A percentile compares a stretch with the other conserved stretches of the same genome.
Evolutionary conservation across 2,797 vertebrate species (phyloP).

Genomic region (Prionace glauca): DNA sequence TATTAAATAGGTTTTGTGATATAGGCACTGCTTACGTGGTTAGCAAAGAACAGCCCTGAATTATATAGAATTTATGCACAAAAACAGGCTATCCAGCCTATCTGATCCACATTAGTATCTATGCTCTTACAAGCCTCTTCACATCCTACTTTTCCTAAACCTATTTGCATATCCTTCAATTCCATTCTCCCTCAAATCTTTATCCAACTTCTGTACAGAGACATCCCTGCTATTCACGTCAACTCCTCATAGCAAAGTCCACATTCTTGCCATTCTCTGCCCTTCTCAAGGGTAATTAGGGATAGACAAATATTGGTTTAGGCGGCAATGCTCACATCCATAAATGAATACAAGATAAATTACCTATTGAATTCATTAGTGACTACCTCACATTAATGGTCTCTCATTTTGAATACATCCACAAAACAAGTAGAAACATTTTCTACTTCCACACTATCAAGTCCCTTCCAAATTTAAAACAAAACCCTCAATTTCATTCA

Average conservation of each 20-base stretch:
- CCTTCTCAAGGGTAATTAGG: too few species aligned
- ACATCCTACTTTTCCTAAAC: background rate
- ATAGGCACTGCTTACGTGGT: background rate
- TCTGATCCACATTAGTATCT: background rate
- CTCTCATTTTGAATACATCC: background rate
- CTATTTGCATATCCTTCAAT: background rate
- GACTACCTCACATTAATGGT: background rate
- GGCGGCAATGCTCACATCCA: too few species aligned
- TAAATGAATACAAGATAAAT: too few species aligned
- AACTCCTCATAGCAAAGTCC: background rate
- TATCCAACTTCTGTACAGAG: background rate
- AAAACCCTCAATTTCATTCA: too few species aligned
- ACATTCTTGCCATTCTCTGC: background rate
- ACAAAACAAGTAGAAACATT: background rate
- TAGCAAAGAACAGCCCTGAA: background rate
- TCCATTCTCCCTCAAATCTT: background rate
- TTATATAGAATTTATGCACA: background rate
- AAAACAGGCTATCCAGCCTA: background rate
- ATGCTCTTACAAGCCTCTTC: background rate
- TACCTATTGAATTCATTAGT: background rate
- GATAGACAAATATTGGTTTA: too few species aligned
- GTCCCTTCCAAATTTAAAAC: background rate
- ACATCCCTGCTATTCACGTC: background rate
- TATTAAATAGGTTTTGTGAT: background rate
- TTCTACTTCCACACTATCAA: background rate